A percentile compares a stretch with the other conserved stretches of the same genome.
Evolutionary conservation across 2,797 vertebrate species (phyloP).

Genomic region (Pempheris klunzingeri): DNA sequence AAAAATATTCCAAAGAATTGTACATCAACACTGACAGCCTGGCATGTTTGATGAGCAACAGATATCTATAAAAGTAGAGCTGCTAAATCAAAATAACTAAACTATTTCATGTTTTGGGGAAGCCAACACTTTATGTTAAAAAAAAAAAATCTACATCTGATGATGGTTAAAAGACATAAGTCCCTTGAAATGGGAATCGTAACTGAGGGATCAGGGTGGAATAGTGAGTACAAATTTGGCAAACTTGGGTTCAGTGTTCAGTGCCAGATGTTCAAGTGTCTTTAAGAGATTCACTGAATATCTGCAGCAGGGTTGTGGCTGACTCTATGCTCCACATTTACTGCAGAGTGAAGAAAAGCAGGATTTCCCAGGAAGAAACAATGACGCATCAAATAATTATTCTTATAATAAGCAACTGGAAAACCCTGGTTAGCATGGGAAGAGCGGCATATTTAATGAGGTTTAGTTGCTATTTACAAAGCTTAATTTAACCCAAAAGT

Average conservation of each 20-base stretch:
- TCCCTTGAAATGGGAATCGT: constrained; percentile 40
- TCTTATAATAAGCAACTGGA: not conserved
- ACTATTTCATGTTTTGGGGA: constrained; percentile 46
- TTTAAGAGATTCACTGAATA: not conserved
- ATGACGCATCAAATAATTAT: not conserved
- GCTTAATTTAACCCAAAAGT: constrained; percentile 33
- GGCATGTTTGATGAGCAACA: constrained; percentile 55
- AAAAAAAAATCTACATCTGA: constrained; percentile 37
- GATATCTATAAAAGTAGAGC: constrained; percentile 45
- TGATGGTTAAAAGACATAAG: constrained; percentile 30
- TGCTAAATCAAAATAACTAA: constrained; percentile 50
- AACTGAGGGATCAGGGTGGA: not conserved
- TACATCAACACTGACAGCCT: constrained; percentile 55
- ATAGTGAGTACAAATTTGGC: not conserved
- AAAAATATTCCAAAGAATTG: constrained; percentile 54
- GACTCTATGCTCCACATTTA: not conserved
- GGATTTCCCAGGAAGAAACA: constrained; percentile 6
- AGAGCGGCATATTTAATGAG: constrained; percentile 9
- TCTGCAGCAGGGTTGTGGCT: not conserved
- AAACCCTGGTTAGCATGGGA: not conserved
- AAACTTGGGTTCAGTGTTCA: not conserved
- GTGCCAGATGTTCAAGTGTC: not conserved
- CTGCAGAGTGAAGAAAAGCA: not conserved
- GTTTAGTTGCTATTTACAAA: constrained; percentile 14
- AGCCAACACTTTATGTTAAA: constrained; percentile 23